phyloP scores from a whole-genome alignment of 2,113 vertebrate species.

The Rhagologus leucostigma region DNA sequence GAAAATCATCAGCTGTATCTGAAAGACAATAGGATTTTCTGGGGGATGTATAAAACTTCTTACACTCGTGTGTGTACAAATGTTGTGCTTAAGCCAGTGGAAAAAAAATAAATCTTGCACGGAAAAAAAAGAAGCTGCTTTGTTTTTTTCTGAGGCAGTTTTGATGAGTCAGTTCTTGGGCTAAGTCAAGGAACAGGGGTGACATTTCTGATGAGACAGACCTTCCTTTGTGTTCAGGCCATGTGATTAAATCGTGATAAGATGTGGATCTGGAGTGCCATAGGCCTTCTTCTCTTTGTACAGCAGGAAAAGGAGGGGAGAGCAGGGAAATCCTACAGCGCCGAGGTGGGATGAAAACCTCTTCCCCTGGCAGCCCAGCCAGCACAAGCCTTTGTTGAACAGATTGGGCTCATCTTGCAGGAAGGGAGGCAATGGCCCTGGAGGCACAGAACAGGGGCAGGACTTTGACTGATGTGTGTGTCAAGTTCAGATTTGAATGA shows the following conservation, averaged over 20 bases:
- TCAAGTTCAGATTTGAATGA: not conserved
- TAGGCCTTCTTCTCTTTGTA: not conserved
- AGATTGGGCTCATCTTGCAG: not conserved
- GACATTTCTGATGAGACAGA: slow-evolving; percentile 31
- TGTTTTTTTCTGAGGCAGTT: not conserved
- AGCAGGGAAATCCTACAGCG: not conserved
- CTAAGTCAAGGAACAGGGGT: slow-evolving; percentile 17
- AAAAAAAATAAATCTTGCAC: not conserved
- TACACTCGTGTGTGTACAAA: not conserved
- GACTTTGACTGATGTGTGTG: not conserved
- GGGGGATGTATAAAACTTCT: not conserved
- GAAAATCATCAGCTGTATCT: slow-evolving; percentile 2
- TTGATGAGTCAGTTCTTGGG: slow-evolving; percentile 41
- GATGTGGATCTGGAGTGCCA: not conserved
- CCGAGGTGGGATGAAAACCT: not conserved
- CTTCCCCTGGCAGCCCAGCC: not conserved
- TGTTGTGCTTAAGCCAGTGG: not conserved
- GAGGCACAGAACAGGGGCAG: not conserved
- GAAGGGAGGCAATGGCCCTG: not conserved
- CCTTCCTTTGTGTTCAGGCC: slow-evolving; percentile 1
- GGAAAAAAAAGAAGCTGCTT: not conserved
- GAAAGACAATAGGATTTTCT: slow-evolving; percentile 27
- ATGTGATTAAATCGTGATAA: not conserved
- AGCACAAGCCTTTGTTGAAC: not conserved
- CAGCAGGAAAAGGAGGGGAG: not conserved